Evolutionary conservation across 1,140 invertebrate genomes (phyloP), one percentile per base, ranked within the genome.

Genomic region (Geopemphigus sp.): DNA sequence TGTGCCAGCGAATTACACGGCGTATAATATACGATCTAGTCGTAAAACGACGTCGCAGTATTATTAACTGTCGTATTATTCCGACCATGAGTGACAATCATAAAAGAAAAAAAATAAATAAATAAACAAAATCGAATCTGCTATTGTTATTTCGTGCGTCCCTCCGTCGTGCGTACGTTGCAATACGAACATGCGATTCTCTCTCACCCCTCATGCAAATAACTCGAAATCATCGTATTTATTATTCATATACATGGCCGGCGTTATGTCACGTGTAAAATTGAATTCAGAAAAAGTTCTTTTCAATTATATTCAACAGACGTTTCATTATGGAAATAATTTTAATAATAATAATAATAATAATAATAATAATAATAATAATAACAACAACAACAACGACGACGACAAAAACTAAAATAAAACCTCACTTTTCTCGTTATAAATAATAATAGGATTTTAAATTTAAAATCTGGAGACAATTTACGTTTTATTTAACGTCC

Each of bases 181-280:
- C 54, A n/a, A 50, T 50, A 47, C 73, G 15, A 70, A 61, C 73
- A 61, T 78, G 73, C 73, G 54, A 61, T 78, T 61, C 39, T 45
- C 56, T 61, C 56, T 45, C n/a, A n/a, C 73, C 73, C 73, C 73
- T 47, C 57, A 61, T 78, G 73, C 73, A 78, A 78, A 59, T 59
- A 78, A 59, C 39, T 59, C 24, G 68, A 47, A 78, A 61, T 61
- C 57, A 61, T 50, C 32, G 57, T 78, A 78, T 78, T 78, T 78
- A 78, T 78, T 78, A 78, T 78, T 78, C 73, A 76, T 76, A 76
- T 57, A 47, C 32, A 61, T n/a, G 57, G 73, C 6, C 56, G 54
- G 73, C 56, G 73, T 78, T 78, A 78, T 78, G 73, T 78, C 73
- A 78, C 73, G 73, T 78, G 73, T 78, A 78, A 78, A 78, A 78